phyloP scores from a whole-genome alignment of 2,888 invertebrate genomes.

The Amorpha juglandis region DNA sequence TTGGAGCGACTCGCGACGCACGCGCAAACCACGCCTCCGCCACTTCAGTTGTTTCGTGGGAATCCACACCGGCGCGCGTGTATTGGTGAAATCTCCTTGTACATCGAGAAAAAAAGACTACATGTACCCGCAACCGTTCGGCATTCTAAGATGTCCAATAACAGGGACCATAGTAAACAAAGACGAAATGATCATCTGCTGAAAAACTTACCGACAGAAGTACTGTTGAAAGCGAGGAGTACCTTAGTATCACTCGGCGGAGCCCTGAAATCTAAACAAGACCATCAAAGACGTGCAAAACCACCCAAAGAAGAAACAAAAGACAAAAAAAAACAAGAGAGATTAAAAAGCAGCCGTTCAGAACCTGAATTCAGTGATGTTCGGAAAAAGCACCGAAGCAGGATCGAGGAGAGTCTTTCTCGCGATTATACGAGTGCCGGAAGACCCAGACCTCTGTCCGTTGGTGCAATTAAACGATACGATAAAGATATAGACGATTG shows the following conservation, averaged over 20 bases:
- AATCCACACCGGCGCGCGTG: constrained; percentile 62
- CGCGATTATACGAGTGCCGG: constrained; percentile 51
- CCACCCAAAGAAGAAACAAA: constrained; percentile 74
- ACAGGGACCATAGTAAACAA: constrained; percentile 71
- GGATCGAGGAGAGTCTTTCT: constrained; percentile 54
- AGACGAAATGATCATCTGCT: constrained; percentile 71
- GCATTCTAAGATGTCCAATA: constrained; percentile 65
- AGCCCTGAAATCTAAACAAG: constrained; percentile 75
- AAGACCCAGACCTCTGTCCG: constrained; percentile 70
- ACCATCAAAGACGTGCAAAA: constrained; percentile 56
- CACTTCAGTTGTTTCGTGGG: constrained; percentile 71
- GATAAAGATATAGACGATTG: constrained; percentile 60
- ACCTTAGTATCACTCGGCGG: constrained; percentile 76
- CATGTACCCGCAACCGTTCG: constrained; percentile 44
- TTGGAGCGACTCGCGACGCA: constrained; percentile 69
- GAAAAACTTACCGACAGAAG: constrained; percentile 76
- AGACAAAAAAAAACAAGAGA: constrained; percentile 71
- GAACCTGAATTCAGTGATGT: constrained; percentile 74
- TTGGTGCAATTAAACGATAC: constrained; percentile 68
- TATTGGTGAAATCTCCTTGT: constrained; percentile 35
- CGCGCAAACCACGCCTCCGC: constrained; percentile 66
- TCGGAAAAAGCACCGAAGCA: constrained; percentile 68
- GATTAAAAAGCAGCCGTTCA: constrained; percentile 66
- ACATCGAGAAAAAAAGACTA: constrained; percentile 33
- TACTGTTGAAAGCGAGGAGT: constrained; percentile 73